Evolutionary conservation across 2,797 vertebrate species (phyloP).

Genomic region (Lacerta viridis): DNA sequence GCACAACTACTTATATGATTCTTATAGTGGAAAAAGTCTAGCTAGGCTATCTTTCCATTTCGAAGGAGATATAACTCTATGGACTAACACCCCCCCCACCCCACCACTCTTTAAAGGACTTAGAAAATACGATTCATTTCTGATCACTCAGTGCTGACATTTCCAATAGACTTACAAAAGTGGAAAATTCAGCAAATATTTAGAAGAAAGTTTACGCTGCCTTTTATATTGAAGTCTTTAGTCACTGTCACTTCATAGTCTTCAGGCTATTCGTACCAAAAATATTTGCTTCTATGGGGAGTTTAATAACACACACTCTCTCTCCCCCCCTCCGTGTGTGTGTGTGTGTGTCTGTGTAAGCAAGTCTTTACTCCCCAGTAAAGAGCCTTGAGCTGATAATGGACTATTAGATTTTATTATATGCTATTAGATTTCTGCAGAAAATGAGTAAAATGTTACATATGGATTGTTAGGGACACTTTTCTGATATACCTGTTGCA

Average conservation of each 20-base stretch:
- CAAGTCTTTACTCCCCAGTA: conserved; percentile 28
- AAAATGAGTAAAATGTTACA: conserved; percentile 33
- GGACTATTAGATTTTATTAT: not conserved
- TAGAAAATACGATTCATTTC: conserved; percentile 65
- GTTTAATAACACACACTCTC: conserved; percentile 58
- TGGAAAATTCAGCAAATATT: conserved; percentile 50
- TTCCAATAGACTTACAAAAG: conserved; percentile 56
- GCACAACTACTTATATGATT: conserved; percentile 43
- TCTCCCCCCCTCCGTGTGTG: not conserved
- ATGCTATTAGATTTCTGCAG: conserved; percentile 37
- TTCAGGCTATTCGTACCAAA: conserved; percentile 62
- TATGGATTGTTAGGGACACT: not conserved
- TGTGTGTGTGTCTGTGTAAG: not conserved
- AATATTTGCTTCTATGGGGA: conserved; percentile 55
- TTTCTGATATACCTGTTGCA: not conserved
- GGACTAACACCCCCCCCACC: not conserved
- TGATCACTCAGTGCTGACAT: conserved; percentile 36
- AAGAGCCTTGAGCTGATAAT: conserved; percentile 51
- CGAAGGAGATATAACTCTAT: not conserved
- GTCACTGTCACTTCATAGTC: conserved; percentile 64
- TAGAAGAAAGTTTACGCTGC: conserved; percentile 59
- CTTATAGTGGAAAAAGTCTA: conserved; percentile 52
- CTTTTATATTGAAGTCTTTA: conserved; percentile 72
- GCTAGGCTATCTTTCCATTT: conserved; percentile 49
- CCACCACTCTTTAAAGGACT: conserved; percentile 18